phyloP scores from a whole-genome alignment of 2,888 invertebrate species.

The Aphodius sticticus region DNA sequence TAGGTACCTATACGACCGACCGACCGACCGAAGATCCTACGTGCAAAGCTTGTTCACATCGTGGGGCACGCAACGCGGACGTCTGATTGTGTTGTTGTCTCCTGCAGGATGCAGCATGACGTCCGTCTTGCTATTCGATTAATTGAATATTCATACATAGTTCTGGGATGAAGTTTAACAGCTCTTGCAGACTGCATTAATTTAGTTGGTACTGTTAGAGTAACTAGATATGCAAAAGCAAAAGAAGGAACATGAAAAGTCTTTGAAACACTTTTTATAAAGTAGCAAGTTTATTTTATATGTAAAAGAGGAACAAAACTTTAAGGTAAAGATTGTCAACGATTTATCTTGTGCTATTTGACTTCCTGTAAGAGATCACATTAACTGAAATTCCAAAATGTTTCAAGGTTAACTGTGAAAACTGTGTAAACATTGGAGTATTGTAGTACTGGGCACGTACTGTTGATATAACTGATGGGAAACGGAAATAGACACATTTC shows the following conservation, averaged over 20 bases:
- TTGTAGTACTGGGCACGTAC: background rate
- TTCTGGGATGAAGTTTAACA: background rate
- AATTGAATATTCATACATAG: background rate
- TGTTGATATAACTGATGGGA: background rate
- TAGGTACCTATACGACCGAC: background rate
- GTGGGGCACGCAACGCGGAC: conserved; percentile 15
- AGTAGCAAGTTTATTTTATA: too few species aligned
- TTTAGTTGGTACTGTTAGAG: background rate
- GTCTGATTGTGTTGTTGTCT: conserved; percentile 18
- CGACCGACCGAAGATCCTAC: background rate
- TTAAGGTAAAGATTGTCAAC: background rate
- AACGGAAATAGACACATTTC: background rate
- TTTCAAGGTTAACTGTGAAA: background rate
- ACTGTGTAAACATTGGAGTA: background rate
- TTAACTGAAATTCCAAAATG: background rate
- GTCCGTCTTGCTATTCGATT: conserved; percentile 17
- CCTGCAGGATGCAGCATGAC: conserved; percentile 8
- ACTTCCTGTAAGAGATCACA: background rate
- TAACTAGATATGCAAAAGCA: too few species aligned
- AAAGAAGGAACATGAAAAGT: too few species aligned
- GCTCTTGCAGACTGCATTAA: background rate
- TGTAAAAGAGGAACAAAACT: too few species aligned
- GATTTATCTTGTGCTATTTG: background rate
- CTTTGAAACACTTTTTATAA: too few species aligned
- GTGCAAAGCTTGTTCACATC: conserved; percentile 5